Percentiles rank a stretch among this genome's conserved stretches.
Evolutionary conservation across 2,888 invertebrate genomes (phyloP).

Genomic region (Apamea epomidion): DNA sequence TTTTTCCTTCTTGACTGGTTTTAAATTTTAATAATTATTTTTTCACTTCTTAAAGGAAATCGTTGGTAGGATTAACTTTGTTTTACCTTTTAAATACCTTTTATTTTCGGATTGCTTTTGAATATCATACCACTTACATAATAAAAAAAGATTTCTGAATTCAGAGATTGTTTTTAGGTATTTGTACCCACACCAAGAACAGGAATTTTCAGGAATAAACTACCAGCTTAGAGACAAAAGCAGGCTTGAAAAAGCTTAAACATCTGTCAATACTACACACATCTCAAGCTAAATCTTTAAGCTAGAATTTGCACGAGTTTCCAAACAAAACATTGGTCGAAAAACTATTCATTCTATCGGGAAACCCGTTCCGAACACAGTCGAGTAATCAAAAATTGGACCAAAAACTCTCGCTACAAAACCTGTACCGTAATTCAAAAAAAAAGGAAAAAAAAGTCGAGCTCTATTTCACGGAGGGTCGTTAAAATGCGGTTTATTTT

Average conservation of each 20-base stretch:
- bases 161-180: neutral
- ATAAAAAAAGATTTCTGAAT: neutral
- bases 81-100: neutral
- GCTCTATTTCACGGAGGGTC: constrained; percentile 69
- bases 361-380: constrained; percentile 36
- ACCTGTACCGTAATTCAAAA: constrained; percentile 64
- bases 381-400: constrained; percentile 57
- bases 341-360: constrained; percentile 51
- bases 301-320: neutral
- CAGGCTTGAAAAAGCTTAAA: neutral
- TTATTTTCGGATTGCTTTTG: neutral
- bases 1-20: neutral
- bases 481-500: constrained; percentile 75
- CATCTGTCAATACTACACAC: constrained; percentile 6
- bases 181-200: neutral
- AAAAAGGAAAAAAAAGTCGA: constrained; percentile 46
- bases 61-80: neutral
- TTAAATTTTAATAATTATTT: neutral
- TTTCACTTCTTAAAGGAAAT: neutral
- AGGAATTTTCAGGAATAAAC: neutral
- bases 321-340: constrained; percentile 15
- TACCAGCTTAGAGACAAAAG: neutral
- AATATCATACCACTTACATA: neutral
- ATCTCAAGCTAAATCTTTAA: constrained; percentile 22
- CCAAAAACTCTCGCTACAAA: constrained; percentile 57